A percentile compares a stretch with the other conserved stretches of the same genome.
phyloP scores from a whole-genome alignment of 92 coral and sea anemone species.

The Virgularia gustaviana region DNA sequence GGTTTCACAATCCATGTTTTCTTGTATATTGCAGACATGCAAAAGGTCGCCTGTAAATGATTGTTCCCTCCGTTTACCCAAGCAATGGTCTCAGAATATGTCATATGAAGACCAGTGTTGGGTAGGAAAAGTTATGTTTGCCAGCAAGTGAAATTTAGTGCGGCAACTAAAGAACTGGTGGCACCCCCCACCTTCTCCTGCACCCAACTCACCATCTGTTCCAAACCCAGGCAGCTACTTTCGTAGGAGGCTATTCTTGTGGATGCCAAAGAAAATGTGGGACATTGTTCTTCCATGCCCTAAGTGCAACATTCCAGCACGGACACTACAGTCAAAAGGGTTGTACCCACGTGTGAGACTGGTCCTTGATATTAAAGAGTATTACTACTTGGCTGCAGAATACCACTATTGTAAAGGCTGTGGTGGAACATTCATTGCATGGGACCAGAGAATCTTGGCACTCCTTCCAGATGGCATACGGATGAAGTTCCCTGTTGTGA shows the following conservation, averaged over 20 bases:
- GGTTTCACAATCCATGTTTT: too few species aligned
- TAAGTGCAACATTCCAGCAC: constrained; percentile 6
- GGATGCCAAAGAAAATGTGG: constrained; percentile 58
- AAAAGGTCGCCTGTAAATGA: too few species aligned
- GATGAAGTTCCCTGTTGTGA: constrained; percentile 24
- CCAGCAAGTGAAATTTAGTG: constrained; percentile 25
- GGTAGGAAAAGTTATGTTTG: constrained; percentile 38
- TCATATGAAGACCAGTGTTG: constrained; percentile 40
- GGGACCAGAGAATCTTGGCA: constrained; percentile 39
- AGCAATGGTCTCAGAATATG: constrained; percentile 45
- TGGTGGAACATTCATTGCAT: constrained; percentile 47
- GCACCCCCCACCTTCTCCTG: constrained; percentile 30
- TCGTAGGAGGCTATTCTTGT: constrained; percentile 38
- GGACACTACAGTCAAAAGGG: constrained; percentile 44
- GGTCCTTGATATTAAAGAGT: constrained; percentile 53
- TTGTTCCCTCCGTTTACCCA: constrained; percentile 38
- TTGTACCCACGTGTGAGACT: constrained; percentile 43
- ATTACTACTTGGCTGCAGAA: constrained; percentile 48
- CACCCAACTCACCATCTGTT: background rate
- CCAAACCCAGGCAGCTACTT: constrained; percentile 18
- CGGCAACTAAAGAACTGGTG: constrained; percentile 31
- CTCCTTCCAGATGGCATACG: constrained; percentile 29
- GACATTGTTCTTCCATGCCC: constrained; percentile 42
- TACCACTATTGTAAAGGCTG: constrained; percentile 40
- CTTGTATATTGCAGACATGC: too few species aligned